A percentile compares a stretch with the other conserved stretches of the same genome.
phyloP scores from a whole-genome alignment of 1,140 invertebrate genomes.

The Kradibia gibbosae region DNA sequence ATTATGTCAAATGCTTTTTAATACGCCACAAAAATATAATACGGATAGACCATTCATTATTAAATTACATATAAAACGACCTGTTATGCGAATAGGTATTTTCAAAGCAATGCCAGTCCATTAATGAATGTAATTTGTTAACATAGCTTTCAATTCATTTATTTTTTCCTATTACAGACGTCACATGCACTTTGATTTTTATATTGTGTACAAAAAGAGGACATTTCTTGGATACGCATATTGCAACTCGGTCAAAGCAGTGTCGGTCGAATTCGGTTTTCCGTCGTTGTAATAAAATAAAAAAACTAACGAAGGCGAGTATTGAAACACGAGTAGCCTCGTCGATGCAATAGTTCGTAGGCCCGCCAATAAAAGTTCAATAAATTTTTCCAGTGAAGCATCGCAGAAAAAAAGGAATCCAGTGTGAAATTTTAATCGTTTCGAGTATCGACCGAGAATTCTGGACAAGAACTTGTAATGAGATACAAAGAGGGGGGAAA shows the following conservation, averaged over 20 bases:
- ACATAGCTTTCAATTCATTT: no score
- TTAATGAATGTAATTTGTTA: no score
- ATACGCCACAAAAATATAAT: background rate
- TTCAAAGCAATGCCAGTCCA: no score
- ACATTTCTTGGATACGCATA: background rate
- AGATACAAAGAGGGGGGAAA: conserved; percentile 40
- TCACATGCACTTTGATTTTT: no score
- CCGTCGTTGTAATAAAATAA: background rate
- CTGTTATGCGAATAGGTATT: no score
- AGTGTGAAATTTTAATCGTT: conserved; percentile 31
- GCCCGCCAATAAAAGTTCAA: background rate
- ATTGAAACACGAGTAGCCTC: background rate
- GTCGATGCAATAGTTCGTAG: background rate
- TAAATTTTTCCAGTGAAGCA: background rate
- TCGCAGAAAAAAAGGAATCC: background rate
- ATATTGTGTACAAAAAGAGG: no score
- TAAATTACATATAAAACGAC: no score
- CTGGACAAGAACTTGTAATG: conserved; percentile 14
- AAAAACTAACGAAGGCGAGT: background rate
- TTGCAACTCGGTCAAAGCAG: background rate
- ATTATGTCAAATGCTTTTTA: background rate
- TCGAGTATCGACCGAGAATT: background rate
- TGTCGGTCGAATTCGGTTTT: background rate
- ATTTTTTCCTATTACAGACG: no score
- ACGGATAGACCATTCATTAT: no score